Conservation (phyloP, 2,797 vertebrate genomes). For the Decapterus maruadsi region DNA sequence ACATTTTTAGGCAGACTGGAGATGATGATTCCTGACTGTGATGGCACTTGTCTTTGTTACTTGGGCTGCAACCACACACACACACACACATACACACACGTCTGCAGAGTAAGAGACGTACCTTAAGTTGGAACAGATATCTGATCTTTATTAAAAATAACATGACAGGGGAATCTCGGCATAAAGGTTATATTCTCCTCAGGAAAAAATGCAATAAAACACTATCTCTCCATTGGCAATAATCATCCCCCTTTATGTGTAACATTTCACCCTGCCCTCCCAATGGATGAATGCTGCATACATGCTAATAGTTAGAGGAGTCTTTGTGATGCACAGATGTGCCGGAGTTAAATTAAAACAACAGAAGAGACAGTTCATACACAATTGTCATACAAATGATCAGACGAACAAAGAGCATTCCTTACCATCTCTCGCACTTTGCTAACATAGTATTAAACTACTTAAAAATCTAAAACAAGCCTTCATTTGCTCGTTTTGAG, state of each 20-base stretch:
- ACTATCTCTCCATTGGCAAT: conserved; percentile 10
- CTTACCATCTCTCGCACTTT: conserved; percentile 41
- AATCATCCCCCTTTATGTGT: conserved; percentile 32
- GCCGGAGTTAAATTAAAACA: conserved; percentile 78
- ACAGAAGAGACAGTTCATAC: conserved; percentile 65
- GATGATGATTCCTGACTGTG: neutral
- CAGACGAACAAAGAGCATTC: conserved; percentile 57
- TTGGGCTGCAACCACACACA: no score
- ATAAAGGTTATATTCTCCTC: conserved; percentile 61
- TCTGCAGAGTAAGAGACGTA: conserved; percentile 14
- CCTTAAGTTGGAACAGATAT: conserved; percentile 53
- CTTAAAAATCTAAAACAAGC: conserved; percentile 39
- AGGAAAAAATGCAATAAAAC: conserved; percentile 35
- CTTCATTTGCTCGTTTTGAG: conserved; percentile 32
- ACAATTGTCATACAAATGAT: conserved; percentile 48
- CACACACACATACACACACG: no score
- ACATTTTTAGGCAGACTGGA: no score
- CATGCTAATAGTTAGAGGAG: conserved; percentile 64
- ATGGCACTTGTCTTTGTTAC: neutral
- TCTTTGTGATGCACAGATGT: conserved; percentile 64
- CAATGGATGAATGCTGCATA: conserved; percentile 64
- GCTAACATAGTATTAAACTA: conserved; percentile 43
- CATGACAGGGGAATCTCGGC: conserved; percentile 54
- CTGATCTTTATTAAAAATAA: conserved; percentile 77
- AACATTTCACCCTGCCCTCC: conserved; percentile 48